These are phyloP conservation scores for Hemiprocne comata DNA, from an alignment of 2,113 vertebrate genomes.

Conservation along the genomic window DNA sequence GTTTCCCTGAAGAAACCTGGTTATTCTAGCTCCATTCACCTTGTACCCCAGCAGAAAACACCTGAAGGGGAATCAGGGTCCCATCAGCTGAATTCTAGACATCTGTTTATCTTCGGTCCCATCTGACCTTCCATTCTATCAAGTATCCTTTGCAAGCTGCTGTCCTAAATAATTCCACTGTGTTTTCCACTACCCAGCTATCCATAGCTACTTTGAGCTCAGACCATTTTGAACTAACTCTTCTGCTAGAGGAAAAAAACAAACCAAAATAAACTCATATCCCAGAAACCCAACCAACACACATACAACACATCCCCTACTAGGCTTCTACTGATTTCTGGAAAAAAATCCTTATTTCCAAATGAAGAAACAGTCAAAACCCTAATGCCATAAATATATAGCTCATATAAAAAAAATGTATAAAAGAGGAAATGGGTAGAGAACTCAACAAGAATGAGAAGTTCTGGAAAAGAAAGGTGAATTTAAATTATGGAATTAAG, in stretches of 20 bases:
- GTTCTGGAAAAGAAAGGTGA: not conserved
- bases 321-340: not conserved
- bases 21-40: not conserved
- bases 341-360: not conserved
- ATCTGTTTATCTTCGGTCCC: not conserved
- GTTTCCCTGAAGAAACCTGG: not conserved
- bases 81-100: not conserved
- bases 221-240: not conserved
- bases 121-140: not conserved
- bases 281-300: not conserved
- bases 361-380: not conserved
- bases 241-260: no score
- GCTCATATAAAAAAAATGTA: not conserved
- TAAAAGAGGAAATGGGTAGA: not conserved
- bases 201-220: not conserved
- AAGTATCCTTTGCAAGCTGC: not conserved
- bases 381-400: not conserved
- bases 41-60: not conserved
- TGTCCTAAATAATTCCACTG: not conserved
- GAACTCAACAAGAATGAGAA: not conserved
- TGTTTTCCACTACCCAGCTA: not conserved
- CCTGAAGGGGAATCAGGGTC: not conserved
- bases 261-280: not conserved
- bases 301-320: not conserved
- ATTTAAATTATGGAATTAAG: not conserved